Evolutionary conservation across 2,797 vertebrate species (phyloP), one percentile per base, ranked within the genome.

Genomic region (Rhinogobio ventralis): DNA sequence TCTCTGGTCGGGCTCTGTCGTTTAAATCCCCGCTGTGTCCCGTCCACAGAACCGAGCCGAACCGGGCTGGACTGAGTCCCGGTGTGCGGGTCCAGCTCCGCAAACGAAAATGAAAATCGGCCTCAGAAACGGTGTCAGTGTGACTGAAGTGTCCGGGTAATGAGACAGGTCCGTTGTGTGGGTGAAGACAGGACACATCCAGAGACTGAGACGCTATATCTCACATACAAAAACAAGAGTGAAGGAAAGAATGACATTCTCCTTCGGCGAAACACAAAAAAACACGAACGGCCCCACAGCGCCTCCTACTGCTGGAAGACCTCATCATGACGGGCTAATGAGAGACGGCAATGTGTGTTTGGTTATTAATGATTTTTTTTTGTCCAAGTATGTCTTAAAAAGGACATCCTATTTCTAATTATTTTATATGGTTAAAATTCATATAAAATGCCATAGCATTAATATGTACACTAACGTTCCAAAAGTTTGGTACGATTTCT

Each of bases 1-100:
- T 91, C 88, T 88, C 83, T 74, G 62, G 86, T 33, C 74, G 76
- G 51, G 60, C 68, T 83, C 71, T 83, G 79, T 79, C 66, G 79
- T 87, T 81, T 85, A 87, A 84, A 69, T 68, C 62, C 73, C 73
- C 81, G 45, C 68, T 72, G 77, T 79, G 84, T 81, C 75, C 67
- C 75, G 75, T 79, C 49, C 84, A 79, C 72, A 82, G 75, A 86
- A 82, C 79, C 53, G 66, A 81, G 42, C 62, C 71, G 51, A 51
- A 55, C 53, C 82, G 62, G 46, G 49, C 49, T 76, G 25, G 33
- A 68, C 73, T 68, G 62, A 45, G 72, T 77, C 72, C 62, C 13
- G 20, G 62, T 55, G 72, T 53, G 46, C 60, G 82, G 82, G 82
- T 83, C 82, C 82, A 83, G 82, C 49, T 57, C 82, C 60, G 49